Evolutionary conservation across 2,797 vertebrate species (phyloP), one percentile per base, ranked within the genome.

Genomic region (Rhynchonycteris naso): DNA sequence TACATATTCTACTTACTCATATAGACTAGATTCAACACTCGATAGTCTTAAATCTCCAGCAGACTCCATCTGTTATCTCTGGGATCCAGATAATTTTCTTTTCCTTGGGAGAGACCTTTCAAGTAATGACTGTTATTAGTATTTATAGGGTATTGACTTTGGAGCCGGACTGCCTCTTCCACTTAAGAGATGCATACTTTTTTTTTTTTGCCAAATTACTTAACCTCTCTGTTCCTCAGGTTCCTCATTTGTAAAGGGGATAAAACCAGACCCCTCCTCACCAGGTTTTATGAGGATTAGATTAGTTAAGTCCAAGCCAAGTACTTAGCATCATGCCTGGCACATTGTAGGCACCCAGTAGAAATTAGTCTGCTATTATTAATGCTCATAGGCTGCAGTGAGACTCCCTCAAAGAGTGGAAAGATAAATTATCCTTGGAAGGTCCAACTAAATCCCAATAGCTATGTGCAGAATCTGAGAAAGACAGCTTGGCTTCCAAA

Each of bases 11-110:
- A 19, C 15, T 58, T 21, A 30, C 30, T 83, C 43, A 74, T n/a
- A n/a, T 66, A 63, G 52, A 84, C 30, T n/a, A 54, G 58, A n/a
- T 26, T 84, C 50, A n/a, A 18, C 21, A 65, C 22, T 78, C 3
- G 21, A 52, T 16, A 75, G 21, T 30, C 61, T 76, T 13, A 35
- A 87, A 30, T 72, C 61, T 92, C 68, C 16, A 63, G 6, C 15
- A 63, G 65, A 68, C 16, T 52, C 83, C 26, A 28, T 52, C 71
- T 74, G 63, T 43, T 80, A 30, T 83, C 58, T 68, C 43, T 79
- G 68, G 65, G 56, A 86, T 69, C 12, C 69, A 91, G 79, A n/a
- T 54, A 12, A 33, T 88, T 76, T 85, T 91, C 66, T 66, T 87
- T 81, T 26, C 56, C 61, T 65, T 22, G 12, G 43, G 26, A 56